Percentiles rank a stretch among this genome's conserved stretches.
Conservation (phyloP, 2,797 vertebrate genomes). For the Fistularia commersonii region DNA sequence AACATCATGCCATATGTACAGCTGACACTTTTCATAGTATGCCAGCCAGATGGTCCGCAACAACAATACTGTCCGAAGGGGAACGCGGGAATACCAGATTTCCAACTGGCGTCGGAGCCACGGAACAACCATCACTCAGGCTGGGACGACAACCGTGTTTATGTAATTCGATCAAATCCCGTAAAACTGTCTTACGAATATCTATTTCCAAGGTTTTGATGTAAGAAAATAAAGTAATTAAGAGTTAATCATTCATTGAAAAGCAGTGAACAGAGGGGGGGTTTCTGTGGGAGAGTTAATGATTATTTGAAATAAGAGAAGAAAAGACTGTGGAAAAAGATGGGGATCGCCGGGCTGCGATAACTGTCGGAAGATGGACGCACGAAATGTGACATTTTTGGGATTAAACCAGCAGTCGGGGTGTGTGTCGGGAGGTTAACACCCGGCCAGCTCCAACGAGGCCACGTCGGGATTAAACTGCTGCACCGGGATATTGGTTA, state of each 20-base stretch:
- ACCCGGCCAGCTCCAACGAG: slow-evolving; percentile 19
- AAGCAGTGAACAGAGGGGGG: slow-evolving; percentile 6
- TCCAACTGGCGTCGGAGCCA: slow-evolving; percentile 37
- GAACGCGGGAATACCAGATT: slow-evolving; percentile 34
- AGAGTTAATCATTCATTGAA: slow-evolving; percentile 54
- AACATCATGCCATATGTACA: slow-evolving; percentile 28
- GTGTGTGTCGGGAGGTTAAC: slow-evolving; percentile 9
- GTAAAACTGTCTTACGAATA: too few relatives aligned
- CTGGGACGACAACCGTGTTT: too few relatives aligned
- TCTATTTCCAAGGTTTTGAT: too few relatives aligned
- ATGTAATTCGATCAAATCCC: too few relatives aligned
- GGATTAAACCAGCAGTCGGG: slow-evolving; percentile 19
- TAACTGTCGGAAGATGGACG: slow-evolving; percentile 5
- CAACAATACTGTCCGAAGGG: slow-evolving; percentile 34
- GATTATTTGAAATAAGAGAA: slow-evolving; percentile 32
- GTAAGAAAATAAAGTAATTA: slow-evolving; percentile 32
- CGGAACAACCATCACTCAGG: slow-evolving; percentile 43
- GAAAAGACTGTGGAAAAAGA: slow-evolving; percentile 4
- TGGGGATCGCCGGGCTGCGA: background rate
- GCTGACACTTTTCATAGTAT: slow-evolving; percentile 23
- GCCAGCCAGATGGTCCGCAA: slow-evolving; percentile 28
- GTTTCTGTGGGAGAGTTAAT: slow-evolving; percentile 23
- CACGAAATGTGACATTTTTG: slow-evolving; percentile 16
- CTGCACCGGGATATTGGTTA: slow-evolving; percentile 20
- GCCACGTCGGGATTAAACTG: slow-evolving; percentile 46